A percentile compares a stretch with the other conserved stretches of the same genome.
These are phyloP conservation scores for Panthera leo DNA, from an alignment of 2,113 vertebrate species.

Conservation along the genomic window DNA sequence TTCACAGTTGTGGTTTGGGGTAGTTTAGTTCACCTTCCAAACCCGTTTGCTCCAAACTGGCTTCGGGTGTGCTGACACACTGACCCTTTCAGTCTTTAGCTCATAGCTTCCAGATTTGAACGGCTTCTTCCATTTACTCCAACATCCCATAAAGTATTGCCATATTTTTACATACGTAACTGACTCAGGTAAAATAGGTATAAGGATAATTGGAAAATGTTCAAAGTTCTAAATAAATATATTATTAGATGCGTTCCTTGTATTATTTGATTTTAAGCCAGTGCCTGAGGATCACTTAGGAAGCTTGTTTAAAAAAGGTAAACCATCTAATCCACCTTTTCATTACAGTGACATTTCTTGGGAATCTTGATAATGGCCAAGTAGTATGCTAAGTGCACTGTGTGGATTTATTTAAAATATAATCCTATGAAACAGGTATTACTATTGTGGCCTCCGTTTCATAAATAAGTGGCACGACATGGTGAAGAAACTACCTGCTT, in stretches of 20 bases:
- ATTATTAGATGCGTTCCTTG: slow-evolving; percentile 10
- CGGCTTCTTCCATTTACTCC: background rate
- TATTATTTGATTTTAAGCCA: background rate
- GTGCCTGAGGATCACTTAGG: background rate
- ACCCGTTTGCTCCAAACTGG: background rate
- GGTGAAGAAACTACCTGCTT: background rate
- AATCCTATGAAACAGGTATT: background rate
- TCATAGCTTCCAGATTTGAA: background rate
- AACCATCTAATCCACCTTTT: too few species aligned
- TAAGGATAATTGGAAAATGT: background rate
- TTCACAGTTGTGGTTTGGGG: background rate
- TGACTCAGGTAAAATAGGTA: background rate
- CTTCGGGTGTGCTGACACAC: background rate
- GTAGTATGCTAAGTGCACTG: too few species aligned
- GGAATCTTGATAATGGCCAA: too few species aligned
- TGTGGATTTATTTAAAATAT: too few species aligned
- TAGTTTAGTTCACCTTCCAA: background rate
- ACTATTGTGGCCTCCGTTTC: background rate
- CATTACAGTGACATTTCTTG: too few species aligned
- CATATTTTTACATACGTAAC: background rate
- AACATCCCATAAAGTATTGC: background rate
- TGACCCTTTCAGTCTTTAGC: background rate
- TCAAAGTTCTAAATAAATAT: background rate
- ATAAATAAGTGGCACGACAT: background rate
- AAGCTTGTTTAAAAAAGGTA: background rate